phyloP scores from a whole-genome alignment of 2,113 vertebrate species.

The Sorex araneus region DNA sequence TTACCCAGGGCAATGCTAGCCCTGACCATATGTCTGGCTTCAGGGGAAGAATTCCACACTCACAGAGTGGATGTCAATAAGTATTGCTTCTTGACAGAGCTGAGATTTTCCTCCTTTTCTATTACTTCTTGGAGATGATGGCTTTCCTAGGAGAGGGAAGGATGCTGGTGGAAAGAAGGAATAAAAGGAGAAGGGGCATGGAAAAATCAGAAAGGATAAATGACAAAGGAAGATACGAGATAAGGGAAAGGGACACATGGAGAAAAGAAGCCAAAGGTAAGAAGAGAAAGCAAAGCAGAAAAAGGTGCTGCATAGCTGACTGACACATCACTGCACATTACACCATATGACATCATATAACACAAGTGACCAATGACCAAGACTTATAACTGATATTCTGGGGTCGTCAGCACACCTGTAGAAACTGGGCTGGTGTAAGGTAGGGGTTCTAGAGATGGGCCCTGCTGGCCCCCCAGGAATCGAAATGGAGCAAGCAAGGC shows the following conservation, averaged over 20 bases:
- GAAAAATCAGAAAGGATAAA: conserved; percentile 27
- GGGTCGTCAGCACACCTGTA: too few species aligned
- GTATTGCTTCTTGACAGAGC: background rate
- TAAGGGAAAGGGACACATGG: background rate
- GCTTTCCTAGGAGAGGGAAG: conserved; percentile 1
- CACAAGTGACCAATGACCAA: too few species aligned
- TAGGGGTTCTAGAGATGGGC: too few species aligned
- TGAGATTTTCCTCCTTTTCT: background rate
- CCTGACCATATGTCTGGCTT: background rate
- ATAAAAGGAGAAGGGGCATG: background rate
- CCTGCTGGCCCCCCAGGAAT: too few species aligned
- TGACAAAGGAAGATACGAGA: background rate
- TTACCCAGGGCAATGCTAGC: background rate
- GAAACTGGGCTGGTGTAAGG: too few species aligned
- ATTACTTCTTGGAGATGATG: background rate
- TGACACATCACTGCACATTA: too few species aligned
- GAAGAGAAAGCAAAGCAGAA: background rate
- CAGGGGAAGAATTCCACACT: background rate
- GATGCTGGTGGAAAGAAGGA: background rate
- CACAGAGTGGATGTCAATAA: background rate
- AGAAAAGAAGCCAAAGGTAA: background rate
- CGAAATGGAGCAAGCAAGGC: too few species aligned
- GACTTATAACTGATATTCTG: too few species aligned
- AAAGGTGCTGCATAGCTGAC: background rate
- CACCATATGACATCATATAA: too few species aligned